These are phyloP conservation scores for Cyprinodon variegatus DNA, from an alignment of 2,113 vertebrate species.

Conservation along the genomic window DNA sequence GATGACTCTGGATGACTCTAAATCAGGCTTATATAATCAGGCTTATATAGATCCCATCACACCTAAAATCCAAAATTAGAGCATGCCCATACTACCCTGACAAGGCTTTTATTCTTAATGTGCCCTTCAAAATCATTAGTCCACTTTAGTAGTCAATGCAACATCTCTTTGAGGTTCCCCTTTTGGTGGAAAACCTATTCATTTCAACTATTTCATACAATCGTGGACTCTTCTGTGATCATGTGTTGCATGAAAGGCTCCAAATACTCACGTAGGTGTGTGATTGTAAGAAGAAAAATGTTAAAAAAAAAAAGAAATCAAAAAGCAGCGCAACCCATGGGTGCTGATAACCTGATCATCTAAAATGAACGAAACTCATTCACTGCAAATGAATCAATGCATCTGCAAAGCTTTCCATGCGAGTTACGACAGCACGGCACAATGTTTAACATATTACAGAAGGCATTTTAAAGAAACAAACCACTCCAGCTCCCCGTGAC, in stretches of 20 bases:
- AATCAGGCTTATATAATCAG: too few relatives aligned
- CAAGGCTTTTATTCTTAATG: too few relatives aligned
- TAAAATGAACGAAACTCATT: not conserved
- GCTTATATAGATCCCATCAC: too few relatives aligned
- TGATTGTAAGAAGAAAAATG: not conserved
- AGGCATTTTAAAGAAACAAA: slow-evolving; percentile 22
- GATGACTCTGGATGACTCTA: too few relatives aligned
- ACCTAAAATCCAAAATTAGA: too few relatives aligned
- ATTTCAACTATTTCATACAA: not conserved
- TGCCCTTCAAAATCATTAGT: not conserved
- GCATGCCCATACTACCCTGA: too few relatives aligned
- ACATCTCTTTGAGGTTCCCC: not conserved
- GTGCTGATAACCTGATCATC: not conserved
- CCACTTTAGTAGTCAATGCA: not conserved
- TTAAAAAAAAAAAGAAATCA: not conserved
- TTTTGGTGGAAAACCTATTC: not conserved
- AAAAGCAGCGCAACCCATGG: not conserved
- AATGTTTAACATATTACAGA: slow-evolving; percentile 34
- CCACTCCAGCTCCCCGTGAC: slow-evolving; percentile 21
- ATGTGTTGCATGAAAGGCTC: too few relatives aligned
- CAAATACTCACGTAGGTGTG: too few relatives aligned
- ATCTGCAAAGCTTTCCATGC: not conserved
- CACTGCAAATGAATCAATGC: not conserved
- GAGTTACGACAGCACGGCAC: not conserved
- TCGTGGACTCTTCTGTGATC: too few relatives aligned